Evolutionary conservation across 1,140 invertebrate species (phyloP).

Genomic region (Thalassaphorura encarpata): DNA sequence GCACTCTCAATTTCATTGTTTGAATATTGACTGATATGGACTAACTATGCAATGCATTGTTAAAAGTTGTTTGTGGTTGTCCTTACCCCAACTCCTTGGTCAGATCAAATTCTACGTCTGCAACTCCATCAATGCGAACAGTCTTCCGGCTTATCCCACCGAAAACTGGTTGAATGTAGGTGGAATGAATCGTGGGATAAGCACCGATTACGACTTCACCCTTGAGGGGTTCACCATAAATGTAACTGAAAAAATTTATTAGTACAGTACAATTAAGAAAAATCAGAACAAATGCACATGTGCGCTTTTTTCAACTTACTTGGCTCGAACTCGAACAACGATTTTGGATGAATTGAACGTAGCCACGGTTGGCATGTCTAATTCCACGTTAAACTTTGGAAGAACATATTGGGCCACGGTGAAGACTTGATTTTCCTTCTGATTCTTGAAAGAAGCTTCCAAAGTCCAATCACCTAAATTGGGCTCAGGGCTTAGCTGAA

Average conservation of each 20-base stretch:
- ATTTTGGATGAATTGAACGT: constrained; percentile 68
- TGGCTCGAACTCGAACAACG: constrained; percentile 64
- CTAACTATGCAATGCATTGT: background rate
- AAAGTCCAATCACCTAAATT: constrained; percentile 90
- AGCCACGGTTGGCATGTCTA: constrained; percentile 67
- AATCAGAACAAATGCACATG: background rate
- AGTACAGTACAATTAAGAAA: background rate
- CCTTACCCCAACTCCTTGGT: constrained; percentile 51
- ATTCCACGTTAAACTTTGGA: constrained; percentile 80
- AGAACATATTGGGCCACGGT: constrained; percentile 83
- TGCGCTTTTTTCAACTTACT: constrained; percentile 49
- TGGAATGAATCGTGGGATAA: constrained; percentile 64
- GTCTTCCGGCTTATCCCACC: constrained; percentile 65
- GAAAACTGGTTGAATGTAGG: constrained; percentile 66
- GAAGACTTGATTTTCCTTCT: constrained; percentile 44
- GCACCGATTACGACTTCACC: constrained; percentile 65
- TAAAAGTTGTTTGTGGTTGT: no score
- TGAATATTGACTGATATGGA: background rate
- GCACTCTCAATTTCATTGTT: background rate
- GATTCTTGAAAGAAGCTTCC: constrained; percentile 50
- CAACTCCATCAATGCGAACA: constrained; percentile 63
- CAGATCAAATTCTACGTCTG: constrained; percentile 64
- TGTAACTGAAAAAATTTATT: constrained; percentile 47
- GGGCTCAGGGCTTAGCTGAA: constrained; percentile 69
- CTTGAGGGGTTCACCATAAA: constrained; percentile 69